phyloP scores from a whole-genome alignment of 2,797 vertebrate species.

The Novumbra hubbsi region DNA sequence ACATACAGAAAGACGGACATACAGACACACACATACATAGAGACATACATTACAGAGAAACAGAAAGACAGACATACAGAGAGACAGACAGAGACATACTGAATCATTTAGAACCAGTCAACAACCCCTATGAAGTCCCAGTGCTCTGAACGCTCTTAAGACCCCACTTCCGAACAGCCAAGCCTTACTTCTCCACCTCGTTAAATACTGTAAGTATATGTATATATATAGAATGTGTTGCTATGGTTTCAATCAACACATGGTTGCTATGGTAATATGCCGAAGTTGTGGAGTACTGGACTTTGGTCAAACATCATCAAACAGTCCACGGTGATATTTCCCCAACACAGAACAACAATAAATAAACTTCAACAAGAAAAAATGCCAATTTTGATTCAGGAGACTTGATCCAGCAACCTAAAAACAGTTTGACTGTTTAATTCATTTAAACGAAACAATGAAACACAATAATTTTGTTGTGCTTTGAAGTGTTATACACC shows the following conservation, averaged over 20 bases:
- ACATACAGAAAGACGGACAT: no score
- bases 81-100: slow-evolving; percentile 50
- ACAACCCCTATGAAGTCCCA: slow-evolving; percentile 63
- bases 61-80: no score
- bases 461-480: slow-evolving; percentile 11
- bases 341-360: neutral
- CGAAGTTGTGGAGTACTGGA: slow-evolving; percentile 16
- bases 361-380: slow-evolving; percentile 1
- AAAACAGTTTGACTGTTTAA: neutral
- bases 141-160: slow-evolving; percentile 58
- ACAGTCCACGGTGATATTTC: slow-evolving; percentile 16
- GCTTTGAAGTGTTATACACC: slow-evolving; percentile 54
- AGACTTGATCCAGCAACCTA: slow-evolving; percentile 13
- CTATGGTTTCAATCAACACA: slow-evolving; percentile 25
- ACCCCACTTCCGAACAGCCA: slow-evolving; percentile 40
- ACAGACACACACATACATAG: no score
- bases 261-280: slow-evolving; percentile 28
- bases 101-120: slow-evolving; percentile 63
- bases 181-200: no score
- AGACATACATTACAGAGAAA: neutral
- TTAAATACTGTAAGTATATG: slow-evolving; percentile 34
- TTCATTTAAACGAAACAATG: slow-evolving; percentile 39
- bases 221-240: slow-evolving; percentile 32
- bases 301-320: slow-evolving; percentile 28
- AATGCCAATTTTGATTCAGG: slow-evolving; percentile 14